phyloP scores from a whole-genome alignment of 2,888 invertebrate genomes.

The Amiota communis region DNA sequence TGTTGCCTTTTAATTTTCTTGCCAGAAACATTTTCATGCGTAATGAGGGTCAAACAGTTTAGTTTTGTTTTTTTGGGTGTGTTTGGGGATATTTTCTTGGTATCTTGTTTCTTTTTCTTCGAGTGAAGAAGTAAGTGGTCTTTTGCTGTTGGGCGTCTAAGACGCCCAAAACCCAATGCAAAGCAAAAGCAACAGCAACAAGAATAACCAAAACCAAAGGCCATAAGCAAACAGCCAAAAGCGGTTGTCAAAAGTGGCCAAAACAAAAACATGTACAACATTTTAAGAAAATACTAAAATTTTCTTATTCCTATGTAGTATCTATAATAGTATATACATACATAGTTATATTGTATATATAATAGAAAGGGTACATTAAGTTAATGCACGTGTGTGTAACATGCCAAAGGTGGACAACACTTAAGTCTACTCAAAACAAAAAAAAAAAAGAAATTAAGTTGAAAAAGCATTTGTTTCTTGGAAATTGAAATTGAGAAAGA shows the following conservation, averaged over 20 bases:
- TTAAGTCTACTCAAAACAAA: no score
- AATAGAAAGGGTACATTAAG: no score
- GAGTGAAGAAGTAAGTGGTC: neutral
- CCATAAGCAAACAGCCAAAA: no score
- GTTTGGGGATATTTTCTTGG: neutral
- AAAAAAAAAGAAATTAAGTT: no score
- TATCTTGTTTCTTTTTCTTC: neutral
- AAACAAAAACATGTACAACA: neutral
- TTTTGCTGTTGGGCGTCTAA: neutral
- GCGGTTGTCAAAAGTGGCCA: neutral
- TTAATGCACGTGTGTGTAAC: no score
- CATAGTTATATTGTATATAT: no score
- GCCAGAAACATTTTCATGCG: conserved; percentile 11
- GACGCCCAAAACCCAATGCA: neutral
- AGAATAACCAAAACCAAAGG: neutral
- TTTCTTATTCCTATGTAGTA: no score
- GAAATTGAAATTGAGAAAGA: no score
- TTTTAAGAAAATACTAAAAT: no score
- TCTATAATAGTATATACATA: no score
- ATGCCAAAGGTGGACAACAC: no score
- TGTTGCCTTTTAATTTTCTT: conserved; percentile 19
- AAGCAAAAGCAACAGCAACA: neutral
- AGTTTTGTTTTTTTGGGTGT: neutral
- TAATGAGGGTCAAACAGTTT: conserved; percentile 23
- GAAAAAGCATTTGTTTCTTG: no score